A percentile compares a stretch with the other conserved stretches of the same genome.
phyloP scores from a whole-genome alignment of 2,797 vertebrate species.

The Gymnothorax javanicus region DNA sequence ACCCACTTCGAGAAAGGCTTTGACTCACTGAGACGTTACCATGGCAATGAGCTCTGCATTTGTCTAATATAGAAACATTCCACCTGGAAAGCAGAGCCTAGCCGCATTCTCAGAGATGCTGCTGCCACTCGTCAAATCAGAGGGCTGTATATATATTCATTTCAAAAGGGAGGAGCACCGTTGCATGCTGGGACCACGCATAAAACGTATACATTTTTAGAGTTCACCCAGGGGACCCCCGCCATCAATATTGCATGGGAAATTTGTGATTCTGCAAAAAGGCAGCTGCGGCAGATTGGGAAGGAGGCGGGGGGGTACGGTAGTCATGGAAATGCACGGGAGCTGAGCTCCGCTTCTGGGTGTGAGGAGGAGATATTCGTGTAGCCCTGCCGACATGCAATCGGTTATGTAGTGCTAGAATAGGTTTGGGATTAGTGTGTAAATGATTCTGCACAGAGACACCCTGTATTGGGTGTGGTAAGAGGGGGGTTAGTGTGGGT shows the following conservation, averaged over 20 bases:
- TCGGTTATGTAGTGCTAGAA: not conserved
- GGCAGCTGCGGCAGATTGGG: constrained; percentile 4
- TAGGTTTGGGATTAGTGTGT: not conserved
- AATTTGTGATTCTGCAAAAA: constrained; percentile 9
- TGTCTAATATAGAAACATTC: constrained; percentile 52
- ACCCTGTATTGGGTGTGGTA: not conserved
- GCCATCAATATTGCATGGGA: constrained; percentile 13
- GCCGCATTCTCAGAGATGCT: constrained; percentile 42
- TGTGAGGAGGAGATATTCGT: not conserved
- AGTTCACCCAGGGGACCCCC: constrained; percentile 14
- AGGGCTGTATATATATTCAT: constrained; percentile 1
- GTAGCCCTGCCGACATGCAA: not conserved
- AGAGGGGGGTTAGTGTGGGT: not conserved
- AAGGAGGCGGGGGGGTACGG: not conserved
- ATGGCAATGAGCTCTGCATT: constrained; percentile 60
- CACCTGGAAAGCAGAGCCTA: constrained; percentile 39
- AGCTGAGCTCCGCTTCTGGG: not conserved
- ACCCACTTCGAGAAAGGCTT: constrained; percentile 59
- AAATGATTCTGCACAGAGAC: not conserved
- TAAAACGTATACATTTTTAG: constrained; percentile 24
- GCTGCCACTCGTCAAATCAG: constrained; percentile 37
- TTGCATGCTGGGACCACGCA: not conserved
- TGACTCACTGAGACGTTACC: constrained; percentile 64
- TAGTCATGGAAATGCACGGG: not conserved
- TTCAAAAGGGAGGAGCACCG: constrained; percentile 13